These are phyloP conservation scores for Chionodraco myersi DNA, from an alignment of 2,113 vertebrate genomes.

Conservation along the genomic window DNA sequence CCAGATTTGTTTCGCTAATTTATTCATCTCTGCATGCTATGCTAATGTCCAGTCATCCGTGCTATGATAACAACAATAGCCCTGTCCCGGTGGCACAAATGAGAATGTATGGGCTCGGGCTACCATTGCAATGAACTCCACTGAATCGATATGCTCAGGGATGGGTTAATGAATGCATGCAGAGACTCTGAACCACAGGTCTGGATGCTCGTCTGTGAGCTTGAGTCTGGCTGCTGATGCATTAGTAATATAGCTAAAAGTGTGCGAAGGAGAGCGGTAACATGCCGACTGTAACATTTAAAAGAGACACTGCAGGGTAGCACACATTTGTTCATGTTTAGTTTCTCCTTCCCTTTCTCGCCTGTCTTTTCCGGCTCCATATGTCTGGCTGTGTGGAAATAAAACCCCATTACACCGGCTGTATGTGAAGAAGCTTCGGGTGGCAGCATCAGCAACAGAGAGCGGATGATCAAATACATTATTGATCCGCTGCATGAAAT, in stretches of 20 bases:
- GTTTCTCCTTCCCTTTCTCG: neutral
- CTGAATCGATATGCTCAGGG: constrained; percentile 69
- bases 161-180: constrained; percentile 58
- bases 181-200: constrained; percentile 45
- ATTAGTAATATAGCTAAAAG: constrained; percentile 58
- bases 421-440: constrained; percentile 39
- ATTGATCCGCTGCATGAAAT: constrained; percentile 76
- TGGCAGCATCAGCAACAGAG: constrained; percentile 52
- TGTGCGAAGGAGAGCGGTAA: constrained; percentile 41
- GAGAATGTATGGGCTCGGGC: constrained; percentile 71
- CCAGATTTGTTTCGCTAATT: constrained; percentile 72
- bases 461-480: constrained; percentile 71
- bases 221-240: constrained; percentile 40
- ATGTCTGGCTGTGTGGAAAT: constrained; percentile 15
- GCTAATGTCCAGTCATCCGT: constrained; percentile 68
- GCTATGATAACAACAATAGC: constrained; percentile 63
- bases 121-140: constrained; percentile 71
- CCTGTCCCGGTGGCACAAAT: constrained; percentile 60
- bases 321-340: constrained; percentile 38
- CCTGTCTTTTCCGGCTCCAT: neutral
- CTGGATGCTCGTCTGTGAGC: constrained; percentile 30
- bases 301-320: constrained; percentile 25
- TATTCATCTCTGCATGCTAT: constrained; percentile 71
- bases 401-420: neutral
- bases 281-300: constrained; percentile 5